Percentiles rank a stretch among this genome's conserved stretches.
These are phyloP conservation scores for Philopedon plagiatum DNA, from an alignment of 2,888 invertebrate genomes.

Conservation along the genomic window DNA sequence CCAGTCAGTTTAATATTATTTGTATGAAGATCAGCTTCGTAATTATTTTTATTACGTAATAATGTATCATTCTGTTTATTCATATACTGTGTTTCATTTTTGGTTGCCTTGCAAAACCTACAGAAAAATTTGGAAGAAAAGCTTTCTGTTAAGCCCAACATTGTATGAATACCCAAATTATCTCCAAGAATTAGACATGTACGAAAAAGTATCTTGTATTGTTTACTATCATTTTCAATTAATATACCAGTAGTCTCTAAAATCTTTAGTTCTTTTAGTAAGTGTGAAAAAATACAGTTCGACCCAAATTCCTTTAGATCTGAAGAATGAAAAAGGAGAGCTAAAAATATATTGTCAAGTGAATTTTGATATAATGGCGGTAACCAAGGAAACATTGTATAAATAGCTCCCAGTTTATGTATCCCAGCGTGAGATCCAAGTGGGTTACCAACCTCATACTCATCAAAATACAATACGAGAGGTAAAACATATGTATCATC, in stretches of 20 bases:
- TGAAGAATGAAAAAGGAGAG: conserved; percentile 24
- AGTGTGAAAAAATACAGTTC: conserved; percentile 33
- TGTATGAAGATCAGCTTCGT: conserved; percentile 17
- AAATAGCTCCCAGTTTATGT: conserved; percentile 45
- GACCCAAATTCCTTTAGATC: conserved; percentile 40
- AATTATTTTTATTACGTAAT: conserved; percentile 11
- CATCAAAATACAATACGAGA: conserved; percentile 39
- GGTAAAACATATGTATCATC: conserved; percentile 33
- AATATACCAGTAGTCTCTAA: conserved; percentile 40
- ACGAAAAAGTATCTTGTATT: conserved; percentile 36
- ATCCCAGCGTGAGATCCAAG: conserved; percentile 46
- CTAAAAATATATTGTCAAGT: conserved; percentile 43
- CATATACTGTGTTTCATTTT: conserved; percentile 4
- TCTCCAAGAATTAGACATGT: conserved; percentile 43
- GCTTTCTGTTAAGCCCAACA: conserved; percentile 42
- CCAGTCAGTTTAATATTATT: background rate
- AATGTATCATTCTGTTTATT: background rate
- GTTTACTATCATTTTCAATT: conserved; percentile 8
- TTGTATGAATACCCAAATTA: conserved; percentile 43
- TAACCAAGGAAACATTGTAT: conserved; percentile 34
- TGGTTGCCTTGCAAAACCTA: conserved; percentile 29
- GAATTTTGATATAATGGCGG: conserved; percentile 34
- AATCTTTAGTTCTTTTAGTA: conserved; percentile 40
- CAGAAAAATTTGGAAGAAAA: conserved; percentile 44
- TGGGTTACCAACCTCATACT: conserved; percentile 43